phyloP scores from a whole-genome alignment of 2,888 invertebrate genomes.

The Amorpha juglandis region DNA sequence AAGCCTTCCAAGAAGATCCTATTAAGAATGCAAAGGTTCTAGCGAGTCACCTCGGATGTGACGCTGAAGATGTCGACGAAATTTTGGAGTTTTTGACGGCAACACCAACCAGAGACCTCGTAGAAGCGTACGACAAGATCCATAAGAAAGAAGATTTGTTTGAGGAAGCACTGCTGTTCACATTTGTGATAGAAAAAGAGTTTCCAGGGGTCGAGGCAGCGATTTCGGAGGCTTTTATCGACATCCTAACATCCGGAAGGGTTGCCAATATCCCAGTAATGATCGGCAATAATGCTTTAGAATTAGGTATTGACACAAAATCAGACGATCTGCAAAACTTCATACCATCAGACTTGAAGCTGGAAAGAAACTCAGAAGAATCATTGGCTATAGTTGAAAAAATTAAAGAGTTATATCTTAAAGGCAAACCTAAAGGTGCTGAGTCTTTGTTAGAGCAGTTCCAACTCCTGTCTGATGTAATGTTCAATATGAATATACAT shows the following conservation, averaged over 20 bases:
- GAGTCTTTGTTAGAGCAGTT: slow-evolving; percentile 61
- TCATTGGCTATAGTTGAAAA: slow-evolving; percentile 57
- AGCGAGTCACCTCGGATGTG: slow-evolving; percentile 63
- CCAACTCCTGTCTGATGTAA: slow-evolving; percentile 62
- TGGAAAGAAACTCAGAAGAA: slow-evolving; percentile 61
- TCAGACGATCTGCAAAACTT: slow-evolving; percentile 62
- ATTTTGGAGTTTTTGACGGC: slow-evolving; percentile 67
- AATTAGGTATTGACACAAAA: slow-evolving; percentile 52
- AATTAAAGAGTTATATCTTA: slow-evolving; percentile 66
- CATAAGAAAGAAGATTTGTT: slow-evolving; percentile 36
- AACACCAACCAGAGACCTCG: slow-evolving; percentile 65
- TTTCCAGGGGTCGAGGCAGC: slow-evolving; percentile 68
- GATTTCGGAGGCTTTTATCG: slow-evolving; percentile 64
- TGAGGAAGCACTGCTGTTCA: slow-evolving; percentile 45
- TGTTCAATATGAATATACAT: slow-evolving; percentile 61
- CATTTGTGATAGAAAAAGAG: slow-evolving; percentile 68
- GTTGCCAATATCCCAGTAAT: slow-evolving; percentile 67
- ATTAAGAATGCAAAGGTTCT: slow-evolving; percentile 62
- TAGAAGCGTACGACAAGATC: slow-evolving; percentile 56
- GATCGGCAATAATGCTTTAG: slow-evolving; percentile 66
- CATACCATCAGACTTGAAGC: slow-evolving; percentile 64
- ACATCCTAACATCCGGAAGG: slow-evolving; percentile 68
- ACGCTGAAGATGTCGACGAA: slow-evolving; percentile 62
- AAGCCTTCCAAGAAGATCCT: slow-evolving; percentile 60
- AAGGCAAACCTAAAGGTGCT: slow-evolving; percentile 51